These are phyloP conservation scores for Arion vulgaris DNA, from an alignment of 1,140 invertebrate genomes.

Conservation along the genomic window DNA sequence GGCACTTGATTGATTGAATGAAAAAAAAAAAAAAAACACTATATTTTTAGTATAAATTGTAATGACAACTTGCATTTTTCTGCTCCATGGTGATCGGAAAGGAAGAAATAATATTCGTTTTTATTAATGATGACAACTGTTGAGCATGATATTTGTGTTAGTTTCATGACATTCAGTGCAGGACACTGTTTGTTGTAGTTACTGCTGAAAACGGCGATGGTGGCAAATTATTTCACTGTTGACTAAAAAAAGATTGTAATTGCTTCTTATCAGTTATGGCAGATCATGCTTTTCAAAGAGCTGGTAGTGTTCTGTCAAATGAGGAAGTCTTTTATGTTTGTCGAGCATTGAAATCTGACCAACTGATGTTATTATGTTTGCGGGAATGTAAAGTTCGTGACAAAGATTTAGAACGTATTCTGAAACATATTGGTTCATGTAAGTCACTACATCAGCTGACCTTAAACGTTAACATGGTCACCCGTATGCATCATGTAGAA, in stretches of 20 bases:
- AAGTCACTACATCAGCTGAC: constrained; percentile 59
- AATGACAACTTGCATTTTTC: too few species aligned
- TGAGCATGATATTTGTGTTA: too few species aligned
- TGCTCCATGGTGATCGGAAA: too few species aligned
- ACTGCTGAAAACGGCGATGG: constrained; percentile 23
- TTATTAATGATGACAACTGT: too few species aligned
- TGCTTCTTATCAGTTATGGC: constrained; percentile 24
- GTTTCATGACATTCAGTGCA: constrained; percentile 22
- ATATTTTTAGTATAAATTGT: too few species aligned
- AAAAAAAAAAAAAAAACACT: too few species aligned
- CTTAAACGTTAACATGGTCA: constrained; percentile 58
- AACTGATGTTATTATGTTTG: constrained; percentile 49
- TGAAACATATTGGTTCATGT: constrained; percentile 50
- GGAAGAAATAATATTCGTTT: too few species aligned
- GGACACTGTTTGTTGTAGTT: constrained; percentile 26
- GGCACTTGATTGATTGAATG: too few species aligned
- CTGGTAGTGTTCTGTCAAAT: constrained; percentile 43
- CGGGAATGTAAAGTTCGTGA: constrained; percentile 57
- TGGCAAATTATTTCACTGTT: not conserved
- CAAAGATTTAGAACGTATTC: constrained; percentile 54
- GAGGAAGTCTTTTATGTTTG: constrained; percentile 47
- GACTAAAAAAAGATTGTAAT: not conserved
- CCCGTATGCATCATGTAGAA: constrained; percentile 47
- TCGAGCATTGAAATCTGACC: constrained; percentile 39
- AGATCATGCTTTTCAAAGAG: constrained; percentile 40